These are phyloP conservation scores for Metaphire vulgaris DNA, from an alignment of 1,140 invertebrate species.

Conservation along the genomic window DNA sequence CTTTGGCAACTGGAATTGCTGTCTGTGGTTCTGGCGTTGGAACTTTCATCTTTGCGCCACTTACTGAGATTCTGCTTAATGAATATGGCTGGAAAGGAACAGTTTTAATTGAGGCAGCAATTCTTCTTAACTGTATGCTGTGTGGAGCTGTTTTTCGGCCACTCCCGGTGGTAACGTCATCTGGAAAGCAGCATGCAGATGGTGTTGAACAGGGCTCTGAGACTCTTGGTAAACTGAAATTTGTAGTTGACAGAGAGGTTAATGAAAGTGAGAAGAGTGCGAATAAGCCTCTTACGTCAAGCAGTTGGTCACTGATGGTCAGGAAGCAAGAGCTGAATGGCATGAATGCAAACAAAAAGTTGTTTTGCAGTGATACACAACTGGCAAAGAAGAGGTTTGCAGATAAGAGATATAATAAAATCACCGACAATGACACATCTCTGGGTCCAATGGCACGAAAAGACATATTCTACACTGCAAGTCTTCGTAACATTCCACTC, in stretches of 20 bases:
- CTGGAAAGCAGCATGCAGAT: not conserved
- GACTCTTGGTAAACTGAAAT: not conserved
- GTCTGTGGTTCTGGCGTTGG: slow-evolving; percentile 82
- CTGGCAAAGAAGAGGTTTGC: not conserved
- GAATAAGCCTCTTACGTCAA: not conserved
- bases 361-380: not conserved
- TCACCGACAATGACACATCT: not conserved
- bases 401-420: not conserved
- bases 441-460: slow-evolving; percentile 53
- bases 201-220: not conserved
- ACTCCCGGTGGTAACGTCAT: not conserved
- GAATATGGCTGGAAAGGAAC: slow-evolving; percentile 30
- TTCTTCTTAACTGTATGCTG: slow-evolving; percentile 71
- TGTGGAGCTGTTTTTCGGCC: slow-evolving; percentile 75
- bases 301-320: not conserved
- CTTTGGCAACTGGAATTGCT: slow-evolving; percentile 85
- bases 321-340: not conserved
- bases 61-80: slow-evolving; percentile 20
- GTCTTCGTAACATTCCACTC: slow-evolving; percentile 62
- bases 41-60: slow-evolving; percentile 82
- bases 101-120: slow-evolving; percentile 58
- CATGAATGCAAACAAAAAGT: not conserved
- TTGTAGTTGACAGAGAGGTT: not conserved
- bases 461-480: slow-evolving; percentile 80
- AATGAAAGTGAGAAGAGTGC: not conserved